Evolutionary conservation across 2,797 vertebrate genomes (phyloP).

Genomic region (Labeo calbasu): DNA sequence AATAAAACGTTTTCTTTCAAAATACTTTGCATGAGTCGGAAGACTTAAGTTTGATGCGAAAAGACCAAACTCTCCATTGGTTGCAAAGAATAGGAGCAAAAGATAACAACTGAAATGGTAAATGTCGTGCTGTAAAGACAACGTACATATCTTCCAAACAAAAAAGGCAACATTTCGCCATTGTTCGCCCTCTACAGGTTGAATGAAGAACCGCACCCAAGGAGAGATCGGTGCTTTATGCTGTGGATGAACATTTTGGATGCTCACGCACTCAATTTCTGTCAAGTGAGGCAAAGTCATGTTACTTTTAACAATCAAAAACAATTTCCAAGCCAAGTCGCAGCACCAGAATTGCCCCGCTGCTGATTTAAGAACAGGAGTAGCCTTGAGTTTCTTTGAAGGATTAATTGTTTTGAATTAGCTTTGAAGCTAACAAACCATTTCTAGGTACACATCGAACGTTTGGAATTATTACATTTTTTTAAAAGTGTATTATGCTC

Average conservation of each 20-base stretch:
- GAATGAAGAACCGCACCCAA: conserved; percentile 26
- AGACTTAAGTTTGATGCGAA: conserved; percentile 68
- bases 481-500: not conserved
- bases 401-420: conserved; percentile 6
- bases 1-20: conserved; percentile 24
- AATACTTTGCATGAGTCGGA: conserved; percentile 69
- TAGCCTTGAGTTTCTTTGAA: not conserved
- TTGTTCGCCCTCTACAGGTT: conserved; percentile 1
- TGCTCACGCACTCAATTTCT: not conserved
- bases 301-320: conserved; percentile 14
- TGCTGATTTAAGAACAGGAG: conserved; percentile 18
- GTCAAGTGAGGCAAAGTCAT: conserved; percentile 8
- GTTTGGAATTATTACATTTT: not conserved
- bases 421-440: not conserved
- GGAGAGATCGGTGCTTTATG: conserved; percentile 37
- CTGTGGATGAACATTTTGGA: not conserved
- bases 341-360: conserved; percentile 36
- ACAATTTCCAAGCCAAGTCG: conserved; percentile 2
- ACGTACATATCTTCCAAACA: not conserved
- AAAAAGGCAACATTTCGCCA: not conserved
- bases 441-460: too few relatives aligned
- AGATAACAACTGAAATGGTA: not conserved
- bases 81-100: conserved; percentile 13
- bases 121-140: not conserved
- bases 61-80: conserved; percentile 53